phyloP scores from a whole-genome alignment of 2,797 vertebrate genomes.

The Takifugu ocellatus region DNA sequence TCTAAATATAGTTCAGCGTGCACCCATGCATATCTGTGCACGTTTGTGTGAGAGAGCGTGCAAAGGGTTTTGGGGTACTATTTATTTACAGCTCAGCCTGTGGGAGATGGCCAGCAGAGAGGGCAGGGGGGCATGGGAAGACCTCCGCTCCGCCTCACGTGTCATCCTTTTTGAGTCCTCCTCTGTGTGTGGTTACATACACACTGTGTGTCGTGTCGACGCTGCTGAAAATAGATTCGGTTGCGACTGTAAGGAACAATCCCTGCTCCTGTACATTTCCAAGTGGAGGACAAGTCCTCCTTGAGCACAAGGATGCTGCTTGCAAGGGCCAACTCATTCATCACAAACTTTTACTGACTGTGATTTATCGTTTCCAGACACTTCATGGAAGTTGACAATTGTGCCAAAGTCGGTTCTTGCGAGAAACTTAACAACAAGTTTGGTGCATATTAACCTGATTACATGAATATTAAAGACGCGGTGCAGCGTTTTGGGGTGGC shows the following conservation, averaged over 20 bases:
- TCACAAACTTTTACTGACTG: neutral
- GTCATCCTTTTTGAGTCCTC: constrained; percentile 46
- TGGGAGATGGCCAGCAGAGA: constrained; percentile 76
- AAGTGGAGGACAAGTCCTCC: neutral
- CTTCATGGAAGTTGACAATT: no score
- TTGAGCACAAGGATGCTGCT: no score
- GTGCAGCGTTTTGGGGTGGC: no score
- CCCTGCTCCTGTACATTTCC: constrained; percentile 20
- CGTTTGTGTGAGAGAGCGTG: constrained; percentile 19
- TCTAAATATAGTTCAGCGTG: constrained; percentile 47
- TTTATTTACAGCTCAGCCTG: constrained; percentile 77
- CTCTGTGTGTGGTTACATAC: constrained; percentile 6
- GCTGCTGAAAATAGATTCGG: constrained; percentile 39
- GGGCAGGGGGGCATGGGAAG: constrained; percentile 79
- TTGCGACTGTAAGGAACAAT: constrained; percentile 34
- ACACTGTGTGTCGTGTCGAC: constrained; percentile 27
- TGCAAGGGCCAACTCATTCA: no score
- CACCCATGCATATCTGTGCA: constrained; percentile 4
- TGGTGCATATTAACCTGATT: no score
- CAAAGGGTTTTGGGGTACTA: constrained; percentile 57
- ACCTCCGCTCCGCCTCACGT: constrained; percentile 63
- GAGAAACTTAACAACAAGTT: no score
- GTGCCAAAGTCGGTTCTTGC: no score
- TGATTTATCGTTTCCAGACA: constrained; percentile 8
- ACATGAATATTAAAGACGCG: no score